Evolutionary conservation across 2,797 vertebrate genomes (phyloP).

Genomic region (Sternarchorhynchus goeldii): DNA sequence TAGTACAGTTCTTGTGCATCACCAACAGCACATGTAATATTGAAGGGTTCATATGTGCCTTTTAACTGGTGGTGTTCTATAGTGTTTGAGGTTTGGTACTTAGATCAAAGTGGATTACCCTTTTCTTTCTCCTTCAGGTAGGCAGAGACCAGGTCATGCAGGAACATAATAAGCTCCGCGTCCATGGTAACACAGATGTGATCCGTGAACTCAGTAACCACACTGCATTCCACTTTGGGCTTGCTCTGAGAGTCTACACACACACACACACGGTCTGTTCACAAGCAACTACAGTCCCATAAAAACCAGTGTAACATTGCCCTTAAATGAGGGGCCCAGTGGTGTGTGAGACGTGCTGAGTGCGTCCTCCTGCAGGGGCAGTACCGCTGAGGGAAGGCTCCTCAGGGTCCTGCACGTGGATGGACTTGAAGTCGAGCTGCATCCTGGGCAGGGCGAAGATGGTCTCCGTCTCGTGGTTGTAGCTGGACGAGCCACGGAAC

Average conservation of each 20-base stretch:
- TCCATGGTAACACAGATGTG: slow-evolving; percentile 99
- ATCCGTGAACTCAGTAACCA: slow-evolving; percentile 98
- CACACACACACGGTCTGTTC: not conserved
- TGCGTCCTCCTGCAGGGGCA: not conserved
- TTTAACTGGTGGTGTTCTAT: not conserved
- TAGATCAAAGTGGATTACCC: slow-evolving; percentile 71
- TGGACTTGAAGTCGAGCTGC: slow-evolving; percentile 98
- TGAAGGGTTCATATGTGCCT: not conserved
- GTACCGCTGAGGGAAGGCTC: slow-evolving; percentile 90
- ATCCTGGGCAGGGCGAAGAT: slow-evolving; percentile 98
- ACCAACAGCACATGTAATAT: not conserved
- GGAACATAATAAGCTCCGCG: slow-evolving; percentile 98
- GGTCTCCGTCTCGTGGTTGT: slow-evolving; percentile 98
- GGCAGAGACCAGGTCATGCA: slow-evolving; percentile 97
- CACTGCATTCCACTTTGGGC: slow-evolving; percentile 97
- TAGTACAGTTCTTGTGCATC: too few species aligned
- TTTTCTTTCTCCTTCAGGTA: slow-evolving; percentile 99
- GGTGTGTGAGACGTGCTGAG: not conserved
- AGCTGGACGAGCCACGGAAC: slow-evolving; percentile 90
- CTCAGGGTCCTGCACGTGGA: slow-evolving; percentile 93
- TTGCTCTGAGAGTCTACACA: slow-evolving; percentile 80
- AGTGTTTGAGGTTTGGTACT: not conserved
- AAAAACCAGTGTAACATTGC: not conserved
- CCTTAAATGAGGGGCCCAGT: not conserved
- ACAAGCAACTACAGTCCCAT: not conserved